These are phyloP conservation scores for Heliconius ethilla DNA, from an alignment of 2,888 invertebrate species.

Conservation along the genomic window DNA sequence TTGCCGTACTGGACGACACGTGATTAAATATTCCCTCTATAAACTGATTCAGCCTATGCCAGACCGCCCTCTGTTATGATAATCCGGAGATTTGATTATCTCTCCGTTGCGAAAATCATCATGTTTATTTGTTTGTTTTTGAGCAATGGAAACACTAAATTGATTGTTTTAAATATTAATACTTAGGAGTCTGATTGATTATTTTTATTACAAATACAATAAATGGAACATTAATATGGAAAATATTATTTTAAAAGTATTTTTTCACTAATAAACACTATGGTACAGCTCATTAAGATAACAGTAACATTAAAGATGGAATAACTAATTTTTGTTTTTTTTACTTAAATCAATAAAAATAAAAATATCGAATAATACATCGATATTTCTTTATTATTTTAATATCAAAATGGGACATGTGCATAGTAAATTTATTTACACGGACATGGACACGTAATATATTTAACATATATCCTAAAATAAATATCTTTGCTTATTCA, in stretches of 20 bases:
- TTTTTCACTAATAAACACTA: neutral
- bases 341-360: neutral
- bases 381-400: neutral
- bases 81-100: constrained; percentile 41
- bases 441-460: neutral
- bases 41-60: constrained; percentile 40
- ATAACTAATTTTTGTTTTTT: too few relatives aligned
- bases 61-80: constrained; percentile 32
- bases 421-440: too few relatives aligned
- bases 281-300: neutral
- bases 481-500: neutral
- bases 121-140: constrained; percentile 27
- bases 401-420: neutral
- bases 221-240: neutral
- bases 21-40: constrained; percentile 43
- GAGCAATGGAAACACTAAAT: constrained; percentile 8
- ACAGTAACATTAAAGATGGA: neutral
- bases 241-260: too few relatives aligned
- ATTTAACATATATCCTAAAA: neutral
- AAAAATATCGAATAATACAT: neutral
- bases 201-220: neutral
- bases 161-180: constrained; percentile 33
- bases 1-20: constrained; percentile 28
- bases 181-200: neutral
- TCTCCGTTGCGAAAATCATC: constrained; percentile 36